Evolutionary conservation across 2,888 invertebrate genomes (phyloP).

Genomic region (Stenoptilia bipunctidactyla): DNA sequence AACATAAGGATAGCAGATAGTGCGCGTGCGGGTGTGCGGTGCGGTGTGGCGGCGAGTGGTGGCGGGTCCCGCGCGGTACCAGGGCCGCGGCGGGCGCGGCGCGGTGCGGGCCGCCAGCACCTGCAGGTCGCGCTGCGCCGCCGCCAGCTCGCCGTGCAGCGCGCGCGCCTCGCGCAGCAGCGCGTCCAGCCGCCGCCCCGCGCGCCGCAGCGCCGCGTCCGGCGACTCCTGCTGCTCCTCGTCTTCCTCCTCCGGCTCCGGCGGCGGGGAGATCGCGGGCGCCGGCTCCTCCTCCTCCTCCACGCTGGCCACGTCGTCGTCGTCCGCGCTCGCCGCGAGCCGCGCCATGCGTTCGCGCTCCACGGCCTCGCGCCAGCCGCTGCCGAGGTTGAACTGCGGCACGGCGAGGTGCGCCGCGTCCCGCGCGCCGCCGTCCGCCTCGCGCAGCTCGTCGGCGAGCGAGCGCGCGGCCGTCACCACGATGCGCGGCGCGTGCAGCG

Average conservation of each 20-base stretch:
- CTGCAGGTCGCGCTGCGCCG: slow-evolving; percentile 64
- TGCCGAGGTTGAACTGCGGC: slow-evolving; percentile 4
- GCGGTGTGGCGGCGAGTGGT: slow-evolving; percentile 18
- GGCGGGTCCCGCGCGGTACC: slow-evolving; percentile 44
- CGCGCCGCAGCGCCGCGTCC: slow-evolving; percentile 29
- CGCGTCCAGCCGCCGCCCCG: slow-evolving; percentile 49
- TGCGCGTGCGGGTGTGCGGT: neutral
- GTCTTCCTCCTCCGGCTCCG: slow-evolving; percentile 55
- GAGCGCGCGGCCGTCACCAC: slow-evolving; percentile 18
- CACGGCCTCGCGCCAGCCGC: slow-evolving; percentile 34
- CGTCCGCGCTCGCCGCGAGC: slow-evolving; percentile 55
- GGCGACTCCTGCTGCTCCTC: slow-evolving; percentile 11
- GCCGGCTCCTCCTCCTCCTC: neutral
- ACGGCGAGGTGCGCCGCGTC: too few relatives aligned
- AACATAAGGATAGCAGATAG: too few relatives aligned
- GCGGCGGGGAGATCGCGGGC: slow-evolving; percentile 36
- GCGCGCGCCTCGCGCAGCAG: slow-evolving; percentile 55
- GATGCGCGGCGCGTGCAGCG: slow-evolving; percentile 22
- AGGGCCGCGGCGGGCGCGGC: slow-evolving; percentile 33
- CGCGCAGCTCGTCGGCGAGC: slow-evolving; percentile 51
- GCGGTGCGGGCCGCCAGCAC: slow-evolving; percentile 62
- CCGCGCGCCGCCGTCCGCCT: slow-evolving; percentile 41
- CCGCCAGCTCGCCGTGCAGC: slow-evolving; percentile 56
- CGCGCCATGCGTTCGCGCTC: slow-evolving; percentile 53
- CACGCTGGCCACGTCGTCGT: slow-evolving; percentile 34